Evolutionary conservation across 2,797 vertebrate species (phyloP).

Genomic region (Clarias fuscus): DNA sequence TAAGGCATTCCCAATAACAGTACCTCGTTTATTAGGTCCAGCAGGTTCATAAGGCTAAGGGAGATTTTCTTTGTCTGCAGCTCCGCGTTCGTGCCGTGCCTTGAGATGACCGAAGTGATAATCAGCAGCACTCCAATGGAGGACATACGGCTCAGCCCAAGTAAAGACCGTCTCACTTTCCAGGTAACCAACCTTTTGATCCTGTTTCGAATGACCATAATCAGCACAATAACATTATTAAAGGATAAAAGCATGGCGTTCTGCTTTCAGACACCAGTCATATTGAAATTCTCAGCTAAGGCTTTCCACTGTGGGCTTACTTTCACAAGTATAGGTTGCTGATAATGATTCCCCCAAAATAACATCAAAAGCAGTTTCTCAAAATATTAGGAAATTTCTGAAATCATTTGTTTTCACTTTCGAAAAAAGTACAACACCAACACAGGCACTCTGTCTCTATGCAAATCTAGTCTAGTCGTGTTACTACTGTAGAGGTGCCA

Average conservation of each 20-base stretch:
- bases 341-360: slow-evolving; percentile 13
- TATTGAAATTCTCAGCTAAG: background rate
- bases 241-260: background rate
- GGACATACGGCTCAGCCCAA: slow-evolving; percentile 90
- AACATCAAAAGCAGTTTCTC: background rate
- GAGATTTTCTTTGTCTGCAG: slow-evolving; percentile 62
- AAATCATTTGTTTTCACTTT: background rate
- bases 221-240: background rate
- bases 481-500: background rate
- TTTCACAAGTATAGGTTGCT: background rate
- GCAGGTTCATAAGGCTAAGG: background rate
- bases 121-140: slow-evolving; percentile 91
- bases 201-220: background rate
- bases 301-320: slow-evolving; percentile 19
- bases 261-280: slow-evolving; percentile 2
- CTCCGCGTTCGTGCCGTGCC: slow-evolving; percentile 85
- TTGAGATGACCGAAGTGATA: slow-evolving; percentile 98
- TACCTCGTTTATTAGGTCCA: background rate
- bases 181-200: slow-evolving; percentile 75
- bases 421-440: background rate
- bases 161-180: slow-evolving; percentile 92
- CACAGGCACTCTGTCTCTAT: background rate
- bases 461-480: too few species aligned
- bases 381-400: background rate
- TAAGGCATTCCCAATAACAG: background rate